These are phyloP conservation scores for Myotis pilosus DNA, from an alignment of 2,797 vertebrate species.

Conservation along the genomic window DNA sequence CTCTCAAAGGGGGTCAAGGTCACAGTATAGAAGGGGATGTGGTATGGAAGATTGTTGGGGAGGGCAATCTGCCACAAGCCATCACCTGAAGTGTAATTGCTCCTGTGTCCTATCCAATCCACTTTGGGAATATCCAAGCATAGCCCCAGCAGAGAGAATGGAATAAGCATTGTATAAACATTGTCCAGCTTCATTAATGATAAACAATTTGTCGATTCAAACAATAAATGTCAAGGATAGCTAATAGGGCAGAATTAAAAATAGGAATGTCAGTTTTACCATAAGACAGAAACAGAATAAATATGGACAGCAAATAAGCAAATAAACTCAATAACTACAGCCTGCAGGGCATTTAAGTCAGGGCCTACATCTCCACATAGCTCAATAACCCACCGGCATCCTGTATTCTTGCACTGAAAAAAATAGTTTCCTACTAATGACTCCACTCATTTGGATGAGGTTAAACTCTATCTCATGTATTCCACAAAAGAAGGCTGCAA, in stretches of 20 bases:
- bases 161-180: background rate
- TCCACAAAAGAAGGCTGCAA: background rate
- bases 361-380: background rate
- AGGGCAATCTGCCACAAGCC: background rate
- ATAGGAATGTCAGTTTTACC: background rate
- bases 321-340: background rate
- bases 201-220: background rate
- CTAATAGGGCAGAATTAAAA: conserved; percentile 26
- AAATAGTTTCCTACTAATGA: conserved; percentile 15
- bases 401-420: background rate
- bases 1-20: background rate
- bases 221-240: conserved; percentile 7
- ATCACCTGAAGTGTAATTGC: background rate
- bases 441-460: background rate
- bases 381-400: background rate
- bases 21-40: background rate
- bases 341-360: background rate
- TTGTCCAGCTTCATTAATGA: background rate
- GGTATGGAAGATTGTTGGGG: background rate
- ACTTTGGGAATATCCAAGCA: background rate
- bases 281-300: conserved; percentile 46
- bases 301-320: background rate
- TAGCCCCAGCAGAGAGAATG: background rate
- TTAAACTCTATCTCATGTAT: background rate
- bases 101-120: background rate